Evolutionary conservation across 2,888 invertebrate species (phyloP), one percentile per base, ranked within the genome.

Genomic region (Anodontia alba): DNA sequence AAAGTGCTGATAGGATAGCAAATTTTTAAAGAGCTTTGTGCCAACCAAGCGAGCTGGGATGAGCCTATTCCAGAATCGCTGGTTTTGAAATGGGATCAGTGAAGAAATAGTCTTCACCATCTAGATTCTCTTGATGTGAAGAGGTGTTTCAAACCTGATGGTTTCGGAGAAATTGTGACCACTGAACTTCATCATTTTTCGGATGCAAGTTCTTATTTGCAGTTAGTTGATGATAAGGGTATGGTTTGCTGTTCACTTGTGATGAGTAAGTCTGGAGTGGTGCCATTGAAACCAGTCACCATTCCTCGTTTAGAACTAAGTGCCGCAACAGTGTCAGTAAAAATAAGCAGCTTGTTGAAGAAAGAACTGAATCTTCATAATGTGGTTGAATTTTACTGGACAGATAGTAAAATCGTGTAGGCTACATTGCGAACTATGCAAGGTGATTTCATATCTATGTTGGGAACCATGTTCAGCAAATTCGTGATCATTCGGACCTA

Each of bases 21-120:
- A 29, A 78, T 87, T 17, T 46, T 87, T 31, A 87, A 86, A 57
- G 49, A 87, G 51, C 74, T 85, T 76, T 85, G 81, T 31, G 72
- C 29, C 20, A 36, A 80, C 10, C 68, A 76, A n/a, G 26, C 43
- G 7, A 79, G 74, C 43, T 88, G 88, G 87, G 86, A 88, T 46
- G 78, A 66, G n/a, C 82, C 84, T 38, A 67, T 38, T 8, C 12
- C 12, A 33, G 83, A 82, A 2, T n/a, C 54, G 26, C 46, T 83
- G 33, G 15, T n/a, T 26, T 20, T 31, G 1, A 76, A 67, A 76
- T 87, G 84, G 87, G 73, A 76, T 70, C 77, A 83, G 12, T 36
- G 31, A 88, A 62, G 83, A 42, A 15, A 42, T 10, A 10, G 42
- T 42, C 42, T 42, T 42, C 42, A 67, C 15, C 15, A 66, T 10